Conservation (phyloP, 2,797 vertebrate genomes). For the Jordanella pulchra region DNA sequence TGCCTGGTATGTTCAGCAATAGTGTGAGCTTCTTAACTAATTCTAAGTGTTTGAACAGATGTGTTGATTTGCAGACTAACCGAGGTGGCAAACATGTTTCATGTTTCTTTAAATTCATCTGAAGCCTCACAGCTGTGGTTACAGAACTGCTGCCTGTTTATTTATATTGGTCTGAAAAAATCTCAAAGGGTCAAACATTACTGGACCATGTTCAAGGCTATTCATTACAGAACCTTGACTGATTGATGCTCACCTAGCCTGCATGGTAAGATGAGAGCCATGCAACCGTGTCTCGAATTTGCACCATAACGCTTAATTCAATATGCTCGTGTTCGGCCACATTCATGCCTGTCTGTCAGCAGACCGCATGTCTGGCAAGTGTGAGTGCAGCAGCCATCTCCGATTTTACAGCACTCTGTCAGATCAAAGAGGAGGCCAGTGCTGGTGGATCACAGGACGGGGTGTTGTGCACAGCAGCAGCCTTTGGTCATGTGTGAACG, state of each 20-base stretch:
- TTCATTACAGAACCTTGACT: constrained; percentile 27
- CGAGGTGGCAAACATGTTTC: background rate
- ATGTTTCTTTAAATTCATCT: background rate
- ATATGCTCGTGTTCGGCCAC: constrained; percentile 62
- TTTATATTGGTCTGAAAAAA: constrained; percentile 1
- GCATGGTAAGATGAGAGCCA: constrained; percentile 42
- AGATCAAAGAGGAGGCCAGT: constrained; percentile 70
- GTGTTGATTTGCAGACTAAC: constrained; percentile 27
- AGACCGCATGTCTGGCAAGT: constrained; percentile 58
- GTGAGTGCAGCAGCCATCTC: constrained; percentile 52
- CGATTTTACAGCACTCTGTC: constrained; percentile 59
- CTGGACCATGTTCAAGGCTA: constrained; percentile 2
- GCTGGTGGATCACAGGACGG: constrained; percentile 45
- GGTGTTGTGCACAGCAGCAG: constrained; percentile 46
- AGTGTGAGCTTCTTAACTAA: constrained; percentile 73
- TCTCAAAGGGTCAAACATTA: background rate
- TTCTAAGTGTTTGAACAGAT: constrained; percentile 76
- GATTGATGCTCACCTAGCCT: constrained; percentile 43
- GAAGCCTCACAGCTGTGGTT: background rate
- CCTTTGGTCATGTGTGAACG: constrained; percentile 62
- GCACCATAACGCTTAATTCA: constrained; percentile 72
- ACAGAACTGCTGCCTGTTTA: background rate
- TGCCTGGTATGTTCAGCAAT: constrained; percentile 56
- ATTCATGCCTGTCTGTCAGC: constrained; percentile 53
- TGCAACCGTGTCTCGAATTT: constrained; percentile 33